A percentile compares a stretch with the other conserved stretches of the same genome.
Conservation (phyloP, 2,113 vertebrate genomes). For the Corythornis cristatus region DNA sequence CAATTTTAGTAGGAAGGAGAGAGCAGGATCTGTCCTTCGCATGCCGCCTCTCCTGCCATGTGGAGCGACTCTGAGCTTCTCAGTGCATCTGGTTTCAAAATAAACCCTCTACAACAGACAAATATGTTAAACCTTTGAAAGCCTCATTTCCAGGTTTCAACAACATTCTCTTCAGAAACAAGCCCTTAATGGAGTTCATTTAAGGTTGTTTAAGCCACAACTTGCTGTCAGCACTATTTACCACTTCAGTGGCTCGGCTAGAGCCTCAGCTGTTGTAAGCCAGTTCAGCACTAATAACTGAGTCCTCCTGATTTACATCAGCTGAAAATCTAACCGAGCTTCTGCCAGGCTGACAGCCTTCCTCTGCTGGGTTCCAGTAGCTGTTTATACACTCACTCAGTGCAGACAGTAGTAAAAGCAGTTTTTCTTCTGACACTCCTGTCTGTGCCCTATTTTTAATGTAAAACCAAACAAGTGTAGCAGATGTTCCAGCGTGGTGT, state of each 20-base stretch:
- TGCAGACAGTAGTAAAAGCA: constrained; percentile 37
- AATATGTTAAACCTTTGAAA: constrained; percentile 68
- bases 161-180: constrained; percentile 65
- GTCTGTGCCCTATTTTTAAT: constrained; percentile 32
- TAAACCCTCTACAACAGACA: constrained; percentile 49
- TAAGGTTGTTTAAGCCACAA: constrained; percentile 69
- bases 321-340: constrained; percentile 56
- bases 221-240: constrained; percentile 70
- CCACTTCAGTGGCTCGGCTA: constrained; percentile 68
- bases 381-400: background rate
- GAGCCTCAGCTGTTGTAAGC: constrained; percentile 58
- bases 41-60: background rate
- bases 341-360: constrained; percentile 65
- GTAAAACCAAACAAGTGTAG: background rate
- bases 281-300: constrained; percentile 42
- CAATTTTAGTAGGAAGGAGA: background rate
- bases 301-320: constrained; percentile 68
- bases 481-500: background rate
- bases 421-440: constrained; percentile 37
- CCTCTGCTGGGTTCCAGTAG: constrained; percentile 66
- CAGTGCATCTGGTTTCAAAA: constrained; percentile 62
- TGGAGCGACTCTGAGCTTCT: background rate
- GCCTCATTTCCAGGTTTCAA: constrained; percentile 68
- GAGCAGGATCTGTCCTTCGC: background rate
- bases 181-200: constrained; percentile 68